phyloP scores from a whole-genome alignment of 2,888 invertebrate genomes.

The Microdon myrmicae region DNA sequence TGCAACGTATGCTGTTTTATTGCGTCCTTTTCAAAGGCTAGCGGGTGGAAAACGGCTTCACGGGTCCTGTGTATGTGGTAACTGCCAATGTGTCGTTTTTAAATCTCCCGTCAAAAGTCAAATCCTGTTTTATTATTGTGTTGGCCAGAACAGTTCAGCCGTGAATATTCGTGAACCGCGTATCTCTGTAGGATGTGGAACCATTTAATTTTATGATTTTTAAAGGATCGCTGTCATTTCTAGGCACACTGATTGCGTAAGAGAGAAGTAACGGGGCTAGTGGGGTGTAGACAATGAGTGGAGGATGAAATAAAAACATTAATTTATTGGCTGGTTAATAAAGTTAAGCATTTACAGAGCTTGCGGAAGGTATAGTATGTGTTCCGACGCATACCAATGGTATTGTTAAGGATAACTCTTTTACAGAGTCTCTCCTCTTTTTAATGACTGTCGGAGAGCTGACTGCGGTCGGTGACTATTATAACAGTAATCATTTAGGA shows the following conservation, averaged over 20 bases:
- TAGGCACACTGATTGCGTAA: not conserved
- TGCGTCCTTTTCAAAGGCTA: too few species aligned
- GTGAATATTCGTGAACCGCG: too few species aligned
- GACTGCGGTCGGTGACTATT: conserved; percentile 47
- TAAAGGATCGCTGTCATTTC: conserved; percentile 40
- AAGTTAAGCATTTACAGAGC: conserved; percentile 39
- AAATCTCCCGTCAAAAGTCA: conserved; percentile 47
- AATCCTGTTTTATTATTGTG: conserved; percentile 39
- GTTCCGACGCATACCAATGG: conserved; percentile 5
- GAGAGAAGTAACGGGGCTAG: not conserved
- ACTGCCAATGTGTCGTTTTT: too few species aligned
- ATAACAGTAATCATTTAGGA: conserved; percentile 50
- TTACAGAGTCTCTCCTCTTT: conserved; percentile 9
- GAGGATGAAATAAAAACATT: conserved; percentile 19
- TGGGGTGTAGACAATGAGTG: not conserved
- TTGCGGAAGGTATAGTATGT: conserved; percentile 3
- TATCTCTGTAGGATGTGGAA: too few species aligned
- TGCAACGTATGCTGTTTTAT: conserved; percentile 49
- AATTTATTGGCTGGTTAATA: conserved; percentile 45
- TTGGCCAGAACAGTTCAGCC: too few species aligned
- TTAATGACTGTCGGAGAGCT: conserved; percentile 39
- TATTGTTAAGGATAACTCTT: conserved; percentile 33
- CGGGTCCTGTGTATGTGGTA: too few species aligned
- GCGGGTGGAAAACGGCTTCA: too few species aligned
- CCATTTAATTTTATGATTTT: conserved; percentile 51